Base-by-base conservation (phyloP, 1,140 invertebrate genomes). In the Macrocentrus cingulum region DNA sequence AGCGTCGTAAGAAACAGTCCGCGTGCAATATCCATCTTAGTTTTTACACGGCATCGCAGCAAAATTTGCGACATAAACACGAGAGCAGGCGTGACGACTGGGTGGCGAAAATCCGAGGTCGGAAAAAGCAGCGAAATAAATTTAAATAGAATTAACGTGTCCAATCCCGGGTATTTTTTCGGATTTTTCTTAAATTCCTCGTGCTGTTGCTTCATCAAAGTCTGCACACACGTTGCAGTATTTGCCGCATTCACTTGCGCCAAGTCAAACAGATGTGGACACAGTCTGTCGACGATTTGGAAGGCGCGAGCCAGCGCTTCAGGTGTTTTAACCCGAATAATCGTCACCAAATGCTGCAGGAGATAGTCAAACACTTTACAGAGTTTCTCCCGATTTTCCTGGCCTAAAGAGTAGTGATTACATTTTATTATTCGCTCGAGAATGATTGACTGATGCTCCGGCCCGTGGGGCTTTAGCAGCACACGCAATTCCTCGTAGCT, bases 31-130 rank as follows among this genome's bases (percentile, higher is more conserved):
- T 92, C 88, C 59, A 79, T 76, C 8, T 84, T 81, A 32, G 77
- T 83, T 62, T 81, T 84, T 20, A 91, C 82, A 62, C 77, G 81
- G 59, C 84, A 82, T 64, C 79, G 79, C 3, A 81, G 76, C 59
- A 97, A 77, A 60, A 95, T 88, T 72, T 95, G 87, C 29, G 86
- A 84, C 79, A 95, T 90, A 66, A 95, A 93, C 37, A 93, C 78
- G 48, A 91, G 80, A 66, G 87, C 85, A 39, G 93, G 92, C 7
- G 91, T 94, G 22, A 88, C 87, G n/a, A 96, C 83, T 1, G 86
- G 85, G 83, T 97, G 94, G 22, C 86, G 80, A 69, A 91, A 94
- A 79, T 97, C 94, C 0, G 93, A 95, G 1, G 92, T 88, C 11
- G 93, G 88, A 75, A 91, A 97, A 25, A 96, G 67, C 11, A 90